Evolutionary conservation across 2,888 invertebrate species (phyloP), one percentile per base, ranked within the genome.

Genomic region (Coremacera marginata): DNA sequence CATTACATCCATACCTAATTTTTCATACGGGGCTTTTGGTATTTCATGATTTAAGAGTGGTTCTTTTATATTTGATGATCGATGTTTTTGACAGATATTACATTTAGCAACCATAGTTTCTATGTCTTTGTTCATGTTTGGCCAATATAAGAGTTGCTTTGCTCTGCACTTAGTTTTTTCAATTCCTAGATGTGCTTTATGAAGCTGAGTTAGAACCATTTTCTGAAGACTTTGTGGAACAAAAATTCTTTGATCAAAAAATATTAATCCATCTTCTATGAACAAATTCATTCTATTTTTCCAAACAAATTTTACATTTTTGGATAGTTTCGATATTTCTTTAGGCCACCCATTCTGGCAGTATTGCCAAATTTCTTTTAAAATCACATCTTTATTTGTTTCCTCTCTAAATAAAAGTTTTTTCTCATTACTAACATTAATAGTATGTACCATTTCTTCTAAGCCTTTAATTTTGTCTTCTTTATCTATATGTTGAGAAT

Each of bases 1-100:
- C 63, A 82, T 81, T 78, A 86, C 82, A 81, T 87, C 86, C 71
- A 83, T 79, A 37, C 78, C 83, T 49, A 87, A 75, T 76, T 84
- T 85, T 55, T 82, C 63, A 79, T 82, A 88, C n/a, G 78, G 79
- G 9, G 14, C 27, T 22, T 22, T 31, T 57, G 80, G 77, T 55
- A 80, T 34, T 11, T 70, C 19, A 60, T 80, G 80, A 31, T 52
- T 73, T 34, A 80, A 51, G n/a, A 80, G 25, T 16, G 78, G 80
- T 44, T 81, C 80, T 70, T 78, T 81, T 3, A 65, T 31, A 55
- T 80, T 80, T 0, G 77, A 51, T 7, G 70, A 71, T 31, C 79
- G 51, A 34, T 60, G 71, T 31, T 73, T 78, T 75, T 80, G 80
- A 51, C 76, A 80, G 2, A 79, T 34, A 4, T 31, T 70, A 73